These are phyloP conservation scores for Cyprinella venusta DNA, from an alignment of 2,797 vertebrate genomes.

Conservation along the genomic window DNA sequence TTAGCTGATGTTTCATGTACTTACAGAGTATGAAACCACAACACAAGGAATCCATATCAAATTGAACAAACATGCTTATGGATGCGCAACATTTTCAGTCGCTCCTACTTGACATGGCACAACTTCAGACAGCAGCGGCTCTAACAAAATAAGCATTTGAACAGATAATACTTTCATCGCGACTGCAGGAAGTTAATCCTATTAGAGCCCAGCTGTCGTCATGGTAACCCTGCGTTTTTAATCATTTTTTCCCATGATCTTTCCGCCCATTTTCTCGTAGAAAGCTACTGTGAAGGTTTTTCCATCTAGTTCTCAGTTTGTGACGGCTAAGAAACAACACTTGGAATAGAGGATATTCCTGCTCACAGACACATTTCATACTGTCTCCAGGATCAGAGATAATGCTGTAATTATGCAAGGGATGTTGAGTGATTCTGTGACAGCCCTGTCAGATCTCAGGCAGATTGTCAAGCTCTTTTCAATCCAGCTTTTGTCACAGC, in stretches of 20 bases:
- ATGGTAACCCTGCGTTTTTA: constrained; percentile 65
- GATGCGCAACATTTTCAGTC: constrained; percentile 20
- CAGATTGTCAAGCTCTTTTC: constrained; percentile 42
- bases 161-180: constrained; percentile 51
- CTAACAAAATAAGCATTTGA: constrained; percentile 43
- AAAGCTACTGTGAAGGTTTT: constrained; percentile 23
- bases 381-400: constrained; percentile 49
- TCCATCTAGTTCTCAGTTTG: constrained; percentile 12
- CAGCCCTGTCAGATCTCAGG: constrained; percentile 29
- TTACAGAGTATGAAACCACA: constrained; percentile 7
- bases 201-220: constrained; percentile 64
- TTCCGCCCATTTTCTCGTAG: constrained; percentile 54
- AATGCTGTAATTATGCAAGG: constrained; percentile 49
- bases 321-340: constrained; percentile 50
- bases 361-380: constrained; percentile 17
- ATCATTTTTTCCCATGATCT: constrained; percentile 58
- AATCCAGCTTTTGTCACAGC: constrained; percentile 42
- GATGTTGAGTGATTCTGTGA: constrained; percentile 50
- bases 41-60: constrained; percentile 34
- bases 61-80: constrained; percentile 41
- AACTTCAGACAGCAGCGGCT: constrained; percentile 29
- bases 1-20: constrained; percentile 18
- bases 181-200: constrained; percentile 66
- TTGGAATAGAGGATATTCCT: constrained; percentile 25
- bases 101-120: constrained; percentile 42